A percentile compares a stretch with the other conserved stretches of the same genome.
phyloP scores from a whole-genome alignment of 2,888 invertebrate species.

The Noctua pronuba region DNA sequence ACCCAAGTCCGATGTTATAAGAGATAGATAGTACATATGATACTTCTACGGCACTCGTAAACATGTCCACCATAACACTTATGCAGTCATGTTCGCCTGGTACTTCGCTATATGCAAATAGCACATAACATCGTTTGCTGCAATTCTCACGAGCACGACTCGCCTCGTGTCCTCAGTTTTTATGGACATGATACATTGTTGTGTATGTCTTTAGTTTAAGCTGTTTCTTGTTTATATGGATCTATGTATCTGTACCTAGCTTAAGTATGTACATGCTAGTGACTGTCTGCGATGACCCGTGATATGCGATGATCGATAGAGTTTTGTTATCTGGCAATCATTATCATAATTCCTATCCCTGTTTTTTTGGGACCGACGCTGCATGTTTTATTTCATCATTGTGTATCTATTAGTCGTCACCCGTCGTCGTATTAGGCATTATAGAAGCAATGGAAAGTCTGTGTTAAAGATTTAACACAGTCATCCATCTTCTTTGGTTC shows the following conservation, averaged over 20 bases:
- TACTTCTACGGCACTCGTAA: slow-evolving; percentile 32
- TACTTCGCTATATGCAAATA: slow-evolving; percentile 46
- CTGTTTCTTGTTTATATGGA: slow-evolving; percentile 2
- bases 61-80: slow-evolving; percentile 38
- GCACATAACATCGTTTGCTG: slow-evolving; percentile 41
- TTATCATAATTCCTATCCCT: background rate
- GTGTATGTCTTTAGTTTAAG: slow-evolving; percentile 13
- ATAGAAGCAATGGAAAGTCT: no score
- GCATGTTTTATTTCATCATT: no score
- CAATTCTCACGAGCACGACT: slow-evolving; percentile 43
- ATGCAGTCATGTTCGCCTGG: slow-evolving; percentile 30
- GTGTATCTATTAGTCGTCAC: no score
- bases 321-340: background rate
- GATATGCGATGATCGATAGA: no score
- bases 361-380: no score
- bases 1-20: background rate
- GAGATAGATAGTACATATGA: background rate
- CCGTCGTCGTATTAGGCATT: no score
- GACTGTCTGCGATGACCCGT: background rate
- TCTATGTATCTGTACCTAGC: background rate
- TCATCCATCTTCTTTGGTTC: no score
- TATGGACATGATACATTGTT: slow-evolving; percentile 30
- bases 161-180: slow-evolving; percentile 38
- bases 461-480: no score
- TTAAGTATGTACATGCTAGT: background rate